Percentiles rank a stretch among this genome's conserved stretches.
Conservation (phyloP, 2,888 invertebrate genomes). For the Perizoma affinitatum region DNA sequence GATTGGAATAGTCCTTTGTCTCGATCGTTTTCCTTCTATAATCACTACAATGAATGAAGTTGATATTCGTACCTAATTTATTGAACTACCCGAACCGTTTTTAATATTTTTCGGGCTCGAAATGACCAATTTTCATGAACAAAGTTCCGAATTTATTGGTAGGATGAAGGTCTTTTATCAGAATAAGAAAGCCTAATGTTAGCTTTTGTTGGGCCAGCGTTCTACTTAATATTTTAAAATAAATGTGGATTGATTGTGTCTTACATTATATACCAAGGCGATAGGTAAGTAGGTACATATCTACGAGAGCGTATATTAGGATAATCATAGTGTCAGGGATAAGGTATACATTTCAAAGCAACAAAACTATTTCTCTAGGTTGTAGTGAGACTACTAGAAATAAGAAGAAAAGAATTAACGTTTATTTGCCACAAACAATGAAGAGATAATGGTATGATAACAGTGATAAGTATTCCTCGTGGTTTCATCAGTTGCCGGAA, state of each 20-base stretch:
- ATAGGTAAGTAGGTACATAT: neutral
- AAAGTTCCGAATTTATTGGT: slow-evolving; percentile 39
- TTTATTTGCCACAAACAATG: too few relatives aligned
- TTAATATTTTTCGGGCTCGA: slow-evolving; percentile 41
- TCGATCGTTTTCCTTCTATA: neutral
- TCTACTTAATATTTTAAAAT: slow-evolving; percentile 2
- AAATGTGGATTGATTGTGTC: neutral
- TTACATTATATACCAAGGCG: neutral
- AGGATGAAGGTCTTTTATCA: slow-evolving; percentile 35
- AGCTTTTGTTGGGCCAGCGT: neutral
- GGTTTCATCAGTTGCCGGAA: too few relatives aligned
- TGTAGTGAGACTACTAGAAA: too few relatives aligned
- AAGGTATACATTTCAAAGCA: too few relatives aligned
- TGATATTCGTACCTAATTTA: slow-evolving; percentile 59
- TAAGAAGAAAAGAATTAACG: too few relatives aligned
- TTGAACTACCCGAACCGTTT: slow-evolving; percentile 43
- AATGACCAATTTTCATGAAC: slow-evolving; percentile 38
- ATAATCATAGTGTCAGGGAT: too few relatives aligned
- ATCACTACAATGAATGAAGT: slow-evolving; percentile 46
- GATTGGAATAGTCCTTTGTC: slow-evolving; percentile 64
- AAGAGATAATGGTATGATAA: too few relatives aligned
- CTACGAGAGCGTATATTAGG: too few relatives aligned
- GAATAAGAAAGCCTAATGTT: slow-evolving; percentile 16
- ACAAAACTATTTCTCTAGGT: too few relatives aligned
- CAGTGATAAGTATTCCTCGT: too few relatives aligned